Conservation (phyloP, 2,888 invertebrate species). For the Cephalotes varians region DNA sequence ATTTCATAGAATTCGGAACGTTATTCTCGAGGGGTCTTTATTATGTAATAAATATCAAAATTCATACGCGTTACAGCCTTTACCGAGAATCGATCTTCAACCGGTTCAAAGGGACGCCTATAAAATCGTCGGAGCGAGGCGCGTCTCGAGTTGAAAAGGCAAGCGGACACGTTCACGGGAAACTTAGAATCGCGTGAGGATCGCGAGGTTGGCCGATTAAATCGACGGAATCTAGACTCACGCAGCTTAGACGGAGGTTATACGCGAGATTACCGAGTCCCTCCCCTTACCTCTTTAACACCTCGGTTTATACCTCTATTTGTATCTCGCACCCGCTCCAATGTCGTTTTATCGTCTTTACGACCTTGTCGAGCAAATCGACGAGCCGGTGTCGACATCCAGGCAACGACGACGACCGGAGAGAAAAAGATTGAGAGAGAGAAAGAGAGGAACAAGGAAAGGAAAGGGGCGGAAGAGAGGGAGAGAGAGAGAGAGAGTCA, state of each 20-base stretch:
- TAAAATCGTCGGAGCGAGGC: conserved; percentile 62
- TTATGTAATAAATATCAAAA: conserved; percentile 77
- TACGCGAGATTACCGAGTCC: conserved; percentile 20
- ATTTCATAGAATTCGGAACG: conserved; percentile 30
- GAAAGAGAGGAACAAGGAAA: neutral
- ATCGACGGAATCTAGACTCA: conserved; percentile 29
- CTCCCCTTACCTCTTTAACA: conserved; percentile 55
- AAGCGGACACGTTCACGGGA: conserved; percentile 55
- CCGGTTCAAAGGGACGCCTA: conserved; percentile 73
- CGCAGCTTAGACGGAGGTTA: neutral
- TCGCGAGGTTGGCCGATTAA: conserved; percentile 23
- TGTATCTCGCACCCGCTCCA: conserved; percentile 68
- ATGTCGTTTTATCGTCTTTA: conserved; percentile 74
- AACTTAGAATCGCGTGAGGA: conserved; percentile 21
- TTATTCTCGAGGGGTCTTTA: conserved; percentile 59
- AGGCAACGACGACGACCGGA: conserved; percentile 33
- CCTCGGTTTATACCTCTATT: conserved; percentile 65
- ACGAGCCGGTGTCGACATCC: conserved; percentile 60
- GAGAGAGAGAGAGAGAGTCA: conserved; percentile 57
- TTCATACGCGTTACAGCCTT: conserved; percentile 72
- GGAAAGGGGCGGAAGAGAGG: neutral
- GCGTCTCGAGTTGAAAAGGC: conserved; percentile 48
- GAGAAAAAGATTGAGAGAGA: neutral
- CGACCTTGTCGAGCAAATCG: conserved; percentile 72
- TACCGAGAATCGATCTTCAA: conserved; percentile 75